Evolutionary conservation across 2,888 invertebrate genomes (phyloP).

Genomic region (Cerceris rybyensis): DNA sequence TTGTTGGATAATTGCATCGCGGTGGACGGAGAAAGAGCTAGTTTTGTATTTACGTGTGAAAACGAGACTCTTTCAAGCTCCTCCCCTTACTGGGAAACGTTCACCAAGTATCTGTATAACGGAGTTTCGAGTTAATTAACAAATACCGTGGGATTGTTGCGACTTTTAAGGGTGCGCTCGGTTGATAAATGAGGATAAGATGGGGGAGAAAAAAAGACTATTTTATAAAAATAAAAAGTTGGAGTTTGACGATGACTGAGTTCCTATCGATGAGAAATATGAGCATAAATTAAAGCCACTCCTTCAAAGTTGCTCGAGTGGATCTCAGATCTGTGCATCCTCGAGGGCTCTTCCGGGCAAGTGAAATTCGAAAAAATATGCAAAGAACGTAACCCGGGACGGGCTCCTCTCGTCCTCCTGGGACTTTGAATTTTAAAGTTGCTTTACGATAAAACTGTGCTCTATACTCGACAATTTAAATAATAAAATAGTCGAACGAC

Average conservation of each 20-base stretch:
- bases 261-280: too few species aligned
- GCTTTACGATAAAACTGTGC: background rate
- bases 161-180: slow-evolving; percentile 45
- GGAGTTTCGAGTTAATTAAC: slow-evolving; percentile 53
- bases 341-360: too few species aligned
- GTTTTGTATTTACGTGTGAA: slow-evolving; percentile 13
- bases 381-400: too few species aligned
- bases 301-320: too few species aligned
- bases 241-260: too few species aligned
- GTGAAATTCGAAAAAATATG: too few species aligned
- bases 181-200: background rate
- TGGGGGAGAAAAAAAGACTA: background rate
- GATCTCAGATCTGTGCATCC: too few species aligned
- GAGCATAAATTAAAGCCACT: too few species aligned
- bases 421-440: too few species aligned
- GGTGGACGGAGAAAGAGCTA: slow-evolving; percentile 11
- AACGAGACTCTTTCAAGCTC: slow-evolving; percentile 43
- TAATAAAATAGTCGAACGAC: background rate
- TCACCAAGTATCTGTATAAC: slow-evolving; percentile 47
- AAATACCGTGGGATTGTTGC: slow-evolving; percentile 55
- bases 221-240: background rate
- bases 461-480: background rate
- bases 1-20: slow-evolving; percentile 38
- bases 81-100: slow-evolving; percentile 22
- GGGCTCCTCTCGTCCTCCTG: too few species aligned